Conservation (phyloP, 2,888 invertebrate genomes). For the Tromatobia lineatoria region DNA sequence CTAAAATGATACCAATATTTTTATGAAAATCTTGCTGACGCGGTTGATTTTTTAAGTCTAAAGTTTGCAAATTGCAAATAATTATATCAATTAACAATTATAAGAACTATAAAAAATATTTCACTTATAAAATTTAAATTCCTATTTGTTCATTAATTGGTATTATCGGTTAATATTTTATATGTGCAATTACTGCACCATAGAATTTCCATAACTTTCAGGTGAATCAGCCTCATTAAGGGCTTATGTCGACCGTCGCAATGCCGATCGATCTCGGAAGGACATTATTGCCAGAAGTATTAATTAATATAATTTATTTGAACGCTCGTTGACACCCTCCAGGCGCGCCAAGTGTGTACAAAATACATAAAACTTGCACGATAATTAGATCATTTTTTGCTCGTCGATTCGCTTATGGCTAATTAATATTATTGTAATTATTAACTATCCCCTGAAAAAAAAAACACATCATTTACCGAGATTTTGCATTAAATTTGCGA, state of each 20-base stretch:
- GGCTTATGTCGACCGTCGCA: constrained; percentile 57
- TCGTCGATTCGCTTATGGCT: constrained; percentile 38
- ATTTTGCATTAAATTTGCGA: neutral
- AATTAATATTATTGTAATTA: constrained; percentile 1
- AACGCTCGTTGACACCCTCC: constrained; percentile 66
- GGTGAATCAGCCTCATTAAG: constrained; percentile 13
- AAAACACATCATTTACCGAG: neutral
- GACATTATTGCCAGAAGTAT: constrained; percentile 83
- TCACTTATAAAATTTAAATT: too few species aligned
- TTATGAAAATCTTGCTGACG: too few species aligned
- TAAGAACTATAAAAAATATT: neutral
- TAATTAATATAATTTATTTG: constrained; percentile 79
- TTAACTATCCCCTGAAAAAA: neutral
- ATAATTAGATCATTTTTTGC: constrained; percentile 42
- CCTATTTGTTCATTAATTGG: too few species aligned
- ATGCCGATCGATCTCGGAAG: constrained; percentile 76
- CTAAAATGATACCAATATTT: too few species aligned
- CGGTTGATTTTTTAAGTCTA: too few species aligned
- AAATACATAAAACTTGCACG: constrained; percentile 62
- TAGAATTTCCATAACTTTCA: too few species aligned
- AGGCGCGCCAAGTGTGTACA: constrained; percentile 63
- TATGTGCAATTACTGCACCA: too few species aligned
- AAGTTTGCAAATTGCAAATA: too few species aligned
- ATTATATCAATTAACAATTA: too few species aligned
- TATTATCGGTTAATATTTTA: too few species aligned